Percentiles rank a stretch among this genome's conserved stretches.
Evolutionary conservation across 2,113 vertebrate species (phyloP).

Genomic region (Ameiurus melas): DNA sequence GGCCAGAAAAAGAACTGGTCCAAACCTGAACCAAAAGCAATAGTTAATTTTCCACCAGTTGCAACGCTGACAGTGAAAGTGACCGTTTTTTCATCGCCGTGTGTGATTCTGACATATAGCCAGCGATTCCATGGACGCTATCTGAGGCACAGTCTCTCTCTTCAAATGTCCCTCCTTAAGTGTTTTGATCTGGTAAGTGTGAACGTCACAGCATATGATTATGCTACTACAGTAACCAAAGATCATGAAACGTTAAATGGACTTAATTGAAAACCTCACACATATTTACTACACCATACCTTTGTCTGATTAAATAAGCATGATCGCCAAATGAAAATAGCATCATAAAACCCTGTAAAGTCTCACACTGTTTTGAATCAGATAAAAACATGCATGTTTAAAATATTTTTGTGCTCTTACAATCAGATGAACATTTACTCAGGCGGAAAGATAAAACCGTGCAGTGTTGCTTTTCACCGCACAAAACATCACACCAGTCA

Average conservation of each 20-base stretch:
- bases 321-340: too few relatives aligned
- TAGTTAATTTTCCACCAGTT: background rate
- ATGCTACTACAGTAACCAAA: background rate
- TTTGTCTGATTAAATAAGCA: too few relatives aligned
- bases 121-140: too few relatives aligned
- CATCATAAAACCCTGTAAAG: background rate
- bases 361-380: background rate
- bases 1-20: too few relatives aligned
- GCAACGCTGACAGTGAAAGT: background rate
- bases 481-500: background rate
- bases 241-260: background rate
- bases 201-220: too few relatives aligned
- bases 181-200: too few relatives aligned
- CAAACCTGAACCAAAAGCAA: background rate
- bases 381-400: too few relatives aligned
- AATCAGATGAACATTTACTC: background rate
- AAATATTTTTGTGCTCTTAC: background rate
- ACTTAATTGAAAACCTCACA: too few relatives aligned
- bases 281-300: too few relatives aligned
- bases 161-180: too few relatives aligned
- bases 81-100: background rate
- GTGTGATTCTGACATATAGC: too few relatives aligned
- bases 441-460: background rate
- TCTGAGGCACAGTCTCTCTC: too few relatives aligned
- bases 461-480: background rate